Base-by-base conservation (phyloP, 2,113 vertebrate genomes). In the Neomonachus schauinslandi region DNA sequence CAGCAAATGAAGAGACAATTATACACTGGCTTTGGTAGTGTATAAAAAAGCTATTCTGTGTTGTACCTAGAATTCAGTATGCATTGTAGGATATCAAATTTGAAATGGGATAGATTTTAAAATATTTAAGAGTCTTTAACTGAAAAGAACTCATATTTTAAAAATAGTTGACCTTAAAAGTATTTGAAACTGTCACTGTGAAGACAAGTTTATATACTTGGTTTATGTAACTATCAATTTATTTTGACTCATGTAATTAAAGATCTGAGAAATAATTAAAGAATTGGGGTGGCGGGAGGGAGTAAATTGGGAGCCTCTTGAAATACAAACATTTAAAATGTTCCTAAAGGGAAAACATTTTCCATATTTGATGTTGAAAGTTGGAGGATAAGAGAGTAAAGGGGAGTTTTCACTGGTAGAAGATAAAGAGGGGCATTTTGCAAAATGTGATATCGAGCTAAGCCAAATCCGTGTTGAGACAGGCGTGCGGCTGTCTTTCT, bases 121-220 rank as follows among this genome's bases (percentile, higher is more conserved):
- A 67, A 81, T 63, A 33, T 26, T 81, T 91, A 82, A n/a, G 31
- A 87, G 16, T 57, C 72, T 76, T 88, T 83, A 65, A 82, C 57
- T n/a, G 76, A 67, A 76, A 96, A 69, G 3, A 83, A 83, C 4
- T 95, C 18, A 9, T 42, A 36, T 86, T 79, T 82, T 94, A 21
- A 33, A 93, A 76, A 85, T n/a, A 90, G 67, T 61, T 95, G 65
- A 90, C 26, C 49, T 91, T 86, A 46, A 76, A 77, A 83, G 13
- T 69, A 69, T 92, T 69, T 81, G 28, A 24, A 82, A 13, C 72
- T 87, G 13, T 51, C 28, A 61, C 59, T 82, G n/a, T 74, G 42
- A 95, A 93, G 33, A 61, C 11, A 87, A 53, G 9, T 81, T 97
- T 95, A 42, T 49, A 59, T 81, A 61, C 63, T 91, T 74, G 65